Evolutionary conservation across 2,888 invertebrate genomes (phyloP).

Genomic region (Sialis lutaria): DNA sequence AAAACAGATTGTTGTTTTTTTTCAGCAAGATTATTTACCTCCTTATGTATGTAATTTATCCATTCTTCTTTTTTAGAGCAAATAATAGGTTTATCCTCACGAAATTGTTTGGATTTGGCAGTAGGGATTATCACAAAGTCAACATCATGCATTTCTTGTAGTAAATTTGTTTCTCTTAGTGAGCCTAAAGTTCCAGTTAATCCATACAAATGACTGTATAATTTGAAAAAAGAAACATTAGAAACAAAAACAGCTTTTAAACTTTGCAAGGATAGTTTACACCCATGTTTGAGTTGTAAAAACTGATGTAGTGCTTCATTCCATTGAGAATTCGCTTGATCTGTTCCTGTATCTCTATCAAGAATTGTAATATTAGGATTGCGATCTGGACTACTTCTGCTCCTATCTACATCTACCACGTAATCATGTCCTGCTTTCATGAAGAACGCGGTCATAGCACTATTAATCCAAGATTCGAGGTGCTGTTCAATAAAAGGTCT

Average conservation of each 20-base stretch:
- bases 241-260: constrained; percentile 23
- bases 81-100: constrained; percentile 11
- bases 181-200: constrained; percentile 22
- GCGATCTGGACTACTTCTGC: constrained; percentile 11
- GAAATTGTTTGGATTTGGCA: constrained; percentile 13
- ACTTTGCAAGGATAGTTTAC: constrained; percentile 15
- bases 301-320: constrained; percentile 23
- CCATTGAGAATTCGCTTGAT: constrained; percentile 20
- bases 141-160: constrained; percentile 15
- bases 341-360: constrained; percentile 21
- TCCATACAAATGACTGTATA: constrained; percentile 18
- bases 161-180: constrained; percentile 15
- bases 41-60: constrained; percentile 7
- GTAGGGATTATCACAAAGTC: constrained; percentile 18
- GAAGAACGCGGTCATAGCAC: constrained; percentile 15
- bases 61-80: constrained; percentile 7
- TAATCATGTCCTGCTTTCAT: constrained; percentile 17
- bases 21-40: constrained; percentile 6
- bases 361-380: constrained; percentile 15
- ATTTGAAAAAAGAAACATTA: constrained; percentile 14
- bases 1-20: constrained; percentile 14
- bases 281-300: constrained; percentile 22
- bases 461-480: constrained; percentile 15
- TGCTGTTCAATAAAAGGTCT: constrained; percentile 14
- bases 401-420: constrained; percentile 16